phyloP scores from a whole-genome alignment of 1,140 invertebrate species.

The Aphidius gifuensis region DNA sequence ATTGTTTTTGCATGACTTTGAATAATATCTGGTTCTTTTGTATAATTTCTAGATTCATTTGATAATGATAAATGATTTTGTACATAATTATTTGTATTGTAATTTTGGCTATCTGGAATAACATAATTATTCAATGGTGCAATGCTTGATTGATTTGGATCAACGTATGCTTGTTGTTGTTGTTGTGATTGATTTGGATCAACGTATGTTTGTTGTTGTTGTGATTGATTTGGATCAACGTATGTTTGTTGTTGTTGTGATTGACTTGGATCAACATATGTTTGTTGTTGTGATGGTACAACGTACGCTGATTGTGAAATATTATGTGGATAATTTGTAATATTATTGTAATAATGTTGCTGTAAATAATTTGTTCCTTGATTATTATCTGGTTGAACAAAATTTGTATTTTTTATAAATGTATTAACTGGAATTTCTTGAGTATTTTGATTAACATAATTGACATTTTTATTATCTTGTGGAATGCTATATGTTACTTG shows the following conservation, averaged over 20 bases:
- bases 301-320: too few species aligned
- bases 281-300: conserved; percentile 13
- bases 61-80: conserved; percentile 8
- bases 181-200: conserved; percentile 12
- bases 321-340: too few species aligned
- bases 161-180: conserved; percentile 18
- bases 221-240: neutral
- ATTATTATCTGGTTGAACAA: too few species aligned
- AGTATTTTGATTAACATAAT: too few species aligned
- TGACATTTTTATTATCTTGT: too few species aligned
- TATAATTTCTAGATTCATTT: conserved; percentile 15
- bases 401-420: too few species aligned
- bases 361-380: too few species aligned
- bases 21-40: conserved; percentile 40
- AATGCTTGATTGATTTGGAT: conserved; percentile 28
- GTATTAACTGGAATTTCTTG: too few species aligned
- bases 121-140: too few species aligned
- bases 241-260: conserved; percentile 18
- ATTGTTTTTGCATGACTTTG: conserved; percentile 45
- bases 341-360: too few species aligned
- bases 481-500: too few species aligned
- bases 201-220: conserved; percentile 18
- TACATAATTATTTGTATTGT: conserved; percentile 16
- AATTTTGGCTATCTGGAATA: too few species aligned
- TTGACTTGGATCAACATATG: conserved; percentile 2